Evolutionary conservation across 2,888 invertebrate genomes (phyloP).

Genomic region (Ophraella communa): DNA sequence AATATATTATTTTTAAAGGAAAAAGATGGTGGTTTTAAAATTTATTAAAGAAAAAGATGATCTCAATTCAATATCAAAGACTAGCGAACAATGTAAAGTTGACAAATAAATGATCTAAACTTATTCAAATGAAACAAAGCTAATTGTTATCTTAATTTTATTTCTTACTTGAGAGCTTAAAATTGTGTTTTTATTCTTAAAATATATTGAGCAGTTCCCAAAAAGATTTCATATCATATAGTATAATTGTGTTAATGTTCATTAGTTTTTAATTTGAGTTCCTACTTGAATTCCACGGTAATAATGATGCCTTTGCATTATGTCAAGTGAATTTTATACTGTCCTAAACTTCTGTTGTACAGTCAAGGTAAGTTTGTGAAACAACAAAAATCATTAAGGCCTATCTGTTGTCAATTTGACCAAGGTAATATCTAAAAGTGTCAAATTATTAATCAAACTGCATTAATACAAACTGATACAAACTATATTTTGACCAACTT

Average conservation of each 20-base stretch:
- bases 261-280: too few species aligned
- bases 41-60: neutral
- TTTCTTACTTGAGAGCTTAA: too few species aligned
- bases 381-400: neutral
- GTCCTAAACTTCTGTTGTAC: neutral
- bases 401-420: neutral
- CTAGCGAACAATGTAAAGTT: neutral
- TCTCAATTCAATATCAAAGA: neutral
- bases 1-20: neutral
- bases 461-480: neutral
- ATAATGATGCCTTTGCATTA: too few species aligned
- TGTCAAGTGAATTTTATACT: neutral
- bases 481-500: too few species aligned
- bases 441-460: neutral
- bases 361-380: neutral
- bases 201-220: too few species aligned
- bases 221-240: too few species aligned
- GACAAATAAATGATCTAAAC: too few species aligned
- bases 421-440: neutral
- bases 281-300: too few species aligned
- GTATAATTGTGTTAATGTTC: too few species aligned
- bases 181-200: too few species aligned
- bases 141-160: too few species aligned
- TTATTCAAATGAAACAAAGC: too few species aligned
- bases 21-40: neutral